Evolutionary conservation across 2,113 vertebrate species (phyloP), one percentile per base, ranked within the genome.

Genomic region (Perca schrenkii): DNA sequence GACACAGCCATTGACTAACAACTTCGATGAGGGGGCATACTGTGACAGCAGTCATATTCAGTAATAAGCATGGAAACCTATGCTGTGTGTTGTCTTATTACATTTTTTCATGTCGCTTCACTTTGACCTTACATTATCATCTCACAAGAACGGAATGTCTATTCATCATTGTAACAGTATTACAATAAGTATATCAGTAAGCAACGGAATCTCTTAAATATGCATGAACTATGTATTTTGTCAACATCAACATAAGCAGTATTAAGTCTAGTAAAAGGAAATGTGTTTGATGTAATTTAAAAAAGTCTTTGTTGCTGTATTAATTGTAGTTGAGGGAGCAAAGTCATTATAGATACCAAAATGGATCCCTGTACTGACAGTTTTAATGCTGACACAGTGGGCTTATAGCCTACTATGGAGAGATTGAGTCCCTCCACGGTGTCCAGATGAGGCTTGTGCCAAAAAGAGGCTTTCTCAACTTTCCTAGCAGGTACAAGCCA

Each of bases 381-480:
- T 53, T 65, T 65, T 70, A 34, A 31, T 52, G 65, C 50, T 54
- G 62, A 62, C 40, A 8, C 31, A 53, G 40, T 49, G 54, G 16
- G 3, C 11, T 52, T 76, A 60, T 25, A 71, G 25, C 43, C 21
- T 0, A 3, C 52, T 52, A 13, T 34, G 14, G 65, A 40, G 46
- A 11, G 54, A 66, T 50, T 71, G 66, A 28, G 62, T 83, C 62
- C 12, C 36, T 53, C 17, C 50, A 28, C 6, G 10, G 34, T 56
- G 54, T 80, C 63, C 57, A 63, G 60, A 76, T 69, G 52, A 84
- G 52, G 60, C 65, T 72, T 70, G 73, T 78, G 36, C 58, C 75
- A 70, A 64, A 74, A 80, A 71, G 22, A 75, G 49, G 49, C 56
- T 21, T 72, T 36, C 69, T 83, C 4, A 66, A 74, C 31, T 19